Evolutionary conservation across 2,113 vertebrate genomes (phyloP).

Genomic region (Thamnaconus septentrionalis): DNA sequence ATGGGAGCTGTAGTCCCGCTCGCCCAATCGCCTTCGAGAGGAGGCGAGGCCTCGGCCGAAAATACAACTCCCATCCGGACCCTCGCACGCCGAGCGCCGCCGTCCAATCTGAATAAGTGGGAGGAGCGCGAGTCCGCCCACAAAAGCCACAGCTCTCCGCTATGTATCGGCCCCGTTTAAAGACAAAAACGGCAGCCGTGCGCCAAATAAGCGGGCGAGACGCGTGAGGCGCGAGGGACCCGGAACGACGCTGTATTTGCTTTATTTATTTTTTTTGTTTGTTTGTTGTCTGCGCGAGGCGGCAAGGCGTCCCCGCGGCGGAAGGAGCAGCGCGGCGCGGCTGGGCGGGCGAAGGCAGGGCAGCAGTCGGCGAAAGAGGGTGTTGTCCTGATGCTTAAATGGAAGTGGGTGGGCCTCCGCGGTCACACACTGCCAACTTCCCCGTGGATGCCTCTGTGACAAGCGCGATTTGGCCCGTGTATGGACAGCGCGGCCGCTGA

Average conservation of each 20-base stretch:
- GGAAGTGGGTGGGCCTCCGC: conserved; percentile 79
- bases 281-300: conserved; percentile 24
- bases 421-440: conserved; percentile 72
- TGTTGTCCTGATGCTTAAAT: conserved; percentile 80
- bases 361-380: conserved; percentile 37
- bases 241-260: conserved; percentile 24
- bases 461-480: conserved; percentile 55
- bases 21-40: conserved; percentile 27
- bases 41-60: conserved; percentile 57
- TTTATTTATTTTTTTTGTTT: conserved; percentile 41
- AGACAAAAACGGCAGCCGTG: conserved; percentile 58
- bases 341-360: conserved; percentile 35
- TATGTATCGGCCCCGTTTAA: conserved; percentile 48
- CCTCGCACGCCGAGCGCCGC: conserved; percentile 65
- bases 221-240: conserved; percentile 43
- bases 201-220: conserved; percentile 60
- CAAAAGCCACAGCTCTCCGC: conserved; percentile 75
- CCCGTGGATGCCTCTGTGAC: conserved; percentile 69
- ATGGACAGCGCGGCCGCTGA: conserved; percentile 52
- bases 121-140: conserved; percentile 79
- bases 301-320: conserved; percentile 41
- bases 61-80: conserved; percentile 82
- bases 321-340: conserved; percentile 47
- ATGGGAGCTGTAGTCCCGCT: conserved; percentile 68
- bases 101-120: conserved; percentile 82